Conservation (phyloP, 2,888 invertebrate genomes). For the Iphiclides podalirius region DNA sequence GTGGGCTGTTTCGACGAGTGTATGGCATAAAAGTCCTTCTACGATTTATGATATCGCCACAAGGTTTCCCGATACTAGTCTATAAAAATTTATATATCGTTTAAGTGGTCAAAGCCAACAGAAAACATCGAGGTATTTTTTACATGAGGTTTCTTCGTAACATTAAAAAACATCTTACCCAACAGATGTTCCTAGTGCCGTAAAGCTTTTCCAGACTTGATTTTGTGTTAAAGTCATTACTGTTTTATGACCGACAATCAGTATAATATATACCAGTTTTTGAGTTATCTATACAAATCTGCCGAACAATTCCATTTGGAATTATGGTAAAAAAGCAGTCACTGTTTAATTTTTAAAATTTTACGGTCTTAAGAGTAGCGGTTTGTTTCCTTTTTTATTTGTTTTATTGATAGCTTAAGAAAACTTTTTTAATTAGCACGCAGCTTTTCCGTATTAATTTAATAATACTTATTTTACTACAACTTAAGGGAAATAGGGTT, state of each 20-base stretch:
- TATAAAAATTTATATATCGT: constrained; percentile 44
- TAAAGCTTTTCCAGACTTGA: neutral
- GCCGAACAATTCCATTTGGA: too few species aligned
- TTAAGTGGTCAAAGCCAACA: constrained; percentile 22
- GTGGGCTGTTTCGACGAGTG: constrained; percentile 35
- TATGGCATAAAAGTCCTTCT: constrained; percentile 40
- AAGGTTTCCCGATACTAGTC: constrained; percentile 37
- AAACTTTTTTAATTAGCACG: too few species aligned
- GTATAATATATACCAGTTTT: neutral
- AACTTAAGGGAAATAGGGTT: too few species aligned
- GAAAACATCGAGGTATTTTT: constrained; percentile 32
- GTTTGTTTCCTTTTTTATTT: too few species aligned
- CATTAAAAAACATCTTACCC: neutral
- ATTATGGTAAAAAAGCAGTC: too few species aligned
- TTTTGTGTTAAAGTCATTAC: neutral
- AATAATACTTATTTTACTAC: too few species aligned
- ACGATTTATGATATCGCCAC: constrained; percentile 44
- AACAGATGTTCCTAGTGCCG: neutral
- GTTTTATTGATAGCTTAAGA: too few species aligned
- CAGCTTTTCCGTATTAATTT: too few species aligned
- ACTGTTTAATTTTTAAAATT: too few species aligned
- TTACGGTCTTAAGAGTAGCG: too few species aligned
- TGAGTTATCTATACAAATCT: too few species aligned
- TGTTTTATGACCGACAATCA: too few species aligned
- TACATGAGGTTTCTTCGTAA: neutral